phyloP scores from a whole-genome alignment of 2,888 invertebrate species.

The Alentia gelatinosa region DNA sequence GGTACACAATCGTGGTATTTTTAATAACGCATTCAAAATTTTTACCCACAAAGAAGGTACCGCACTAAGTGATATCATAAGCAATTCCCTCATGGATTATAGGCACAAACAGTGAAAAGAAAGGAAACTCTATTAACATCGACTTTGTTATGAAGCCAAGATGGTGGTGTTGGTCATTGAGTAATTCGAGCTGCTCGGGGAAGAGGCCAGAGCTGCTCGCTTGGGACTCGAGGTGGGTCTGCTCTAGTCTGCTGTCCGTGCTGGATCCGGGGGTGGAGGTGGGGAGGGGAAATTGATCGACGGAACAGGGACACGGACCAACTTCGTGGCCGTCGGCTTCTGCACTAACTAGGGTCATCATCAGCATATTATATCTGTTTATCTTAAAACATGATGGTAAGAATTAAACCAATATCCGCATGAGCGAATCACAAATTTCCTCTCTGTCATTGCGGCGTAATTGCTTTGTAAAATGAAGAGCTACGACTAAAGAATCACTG shows the following conservation, averaged over 20 bases:
- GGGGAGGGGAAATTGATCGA: background rate
- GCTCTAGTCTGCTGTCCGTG: background rate
- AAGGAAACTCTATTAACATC: background rate
- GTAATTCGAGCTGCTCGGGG: background rate
- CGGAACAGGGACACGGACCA: background rate
- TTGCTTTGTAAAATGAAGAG: too few species aligned
- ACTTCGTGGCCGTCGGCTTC: conserved; percentile 3
- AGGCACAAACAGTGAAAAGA: too few species aligned
- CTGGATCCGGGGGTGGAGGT: background rate
- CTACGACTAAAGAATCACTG: too few species aligned
- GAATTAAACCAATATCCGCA: too few species aligned
- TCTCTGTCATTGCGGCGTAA: too few species aligned
- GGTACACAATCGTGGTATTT: too few species aligned
- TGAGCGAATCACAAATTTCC: too few species aligned
- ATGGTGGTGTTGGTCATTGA: background rate
- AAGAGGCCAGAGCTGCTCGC: background rate
- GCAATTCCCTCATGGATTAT: too few species aligned
- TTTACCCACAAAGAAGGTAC: too few species aligned
- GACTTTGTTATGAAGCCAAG: background rate
- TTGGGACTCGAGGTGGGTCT: background rate
- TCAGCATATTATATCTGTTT: background rate
- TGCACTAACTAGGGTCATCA: background rate
- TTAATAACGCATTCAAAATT: too few species aligned
- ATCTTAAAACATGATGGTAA: too few species aligned
- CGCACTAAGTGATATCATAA: too few species aligned